Conservation (phyloP, 2,888 invertebrate species). For the Glyphotaelius pellucidus region DNA sequence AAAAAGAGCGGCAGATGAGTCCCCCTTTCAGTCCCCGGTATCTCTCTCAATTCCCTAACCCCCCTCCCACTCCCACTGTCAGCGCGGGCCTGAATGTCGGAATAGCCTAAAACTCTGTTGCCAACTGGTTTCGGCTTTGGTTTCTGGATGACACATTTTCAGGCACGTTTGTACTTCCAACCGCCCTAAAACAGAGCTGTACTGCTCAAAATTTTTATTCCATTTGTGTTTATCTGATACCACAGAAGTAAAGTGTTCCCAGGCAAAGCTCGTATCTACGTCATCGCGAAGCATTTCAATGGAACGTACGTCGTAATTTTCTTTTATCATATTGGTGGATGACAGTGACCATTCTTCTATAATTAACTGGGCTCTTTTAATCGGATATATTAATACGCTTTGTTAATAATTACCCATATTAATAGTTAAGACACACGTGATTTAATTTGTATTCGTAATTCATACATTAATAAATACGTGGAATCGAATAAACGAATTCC, state of each 20-base stretch:
- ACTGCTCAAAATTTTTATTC: not conserved
- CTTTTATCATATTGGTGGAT: too few species aligned
- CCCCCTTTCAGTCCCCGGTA: slow-evolving; percentile 1
- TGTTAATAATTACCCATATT: too few species aligned
- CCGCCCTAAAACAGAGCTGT: not conserved
- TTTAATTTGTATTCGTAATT: too few species aligned
- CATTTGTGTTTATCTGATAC: not conserved
- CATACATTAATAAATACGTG: too few species aligned
- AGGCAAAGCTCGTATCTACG: too few species aligned
- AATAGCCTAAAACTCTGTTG: slow-evolving; percentile 28
- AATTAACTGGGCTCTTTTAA: too few species aligned
- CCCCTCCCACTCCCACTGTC: not conserved
- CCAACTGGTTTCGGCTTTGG: slow-evolving; percentile 44
- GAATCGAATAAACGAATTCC: too few species aligned
- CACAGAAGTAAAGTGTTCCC: not conserved
- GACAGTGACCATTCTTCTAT: too few species aligned
- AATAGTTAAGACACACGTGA: too few species aligned
- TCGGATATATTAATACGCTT: too few species aligned
- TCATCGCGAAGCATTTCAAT: too few species aligned
- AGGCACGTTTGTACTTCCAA: slow-evolving; percentile 21
- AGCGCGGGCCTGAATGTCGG: not conserved
- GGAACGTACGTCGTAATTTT: too few species aligned
- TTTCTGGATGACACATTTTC: slow-evolving; percentile 49
- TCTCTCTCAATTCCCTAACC: not conserved
- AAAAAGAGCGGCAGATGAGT: slow-evolving; percentile 37